Evolutionary conservation across 2,888 invertebrate species (phyloP), one percentile per base, ranked within the genome.

Genomic region (Trachelus stipa): DNA sequence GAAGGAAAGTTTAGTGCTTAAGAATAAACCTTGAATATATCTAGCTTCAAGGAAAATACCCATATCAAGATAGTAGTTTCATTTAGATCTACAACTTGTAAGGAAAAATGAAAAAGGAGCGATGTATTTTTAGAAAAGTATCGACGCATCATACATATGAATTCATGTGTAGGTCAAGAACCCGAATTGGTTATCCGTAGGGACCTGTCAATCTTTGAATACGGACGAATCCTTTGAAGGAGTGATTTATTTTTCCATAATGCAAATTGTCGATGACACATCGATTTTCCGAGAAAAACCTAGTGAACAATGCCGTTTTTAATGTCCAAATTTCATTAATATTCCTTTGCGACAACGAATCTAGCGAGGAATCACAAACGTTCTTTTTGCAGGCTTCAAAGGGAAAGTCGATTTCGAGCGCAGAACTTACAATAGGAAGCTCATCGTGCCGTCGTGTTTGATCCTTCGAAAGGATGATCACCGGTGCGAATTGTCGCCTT

Each of bases 351-450:
- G 40, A 6, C 40, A 15, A 40, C 40, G 4, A 40, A 15, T 40
- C 40, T 40, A 40, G 6, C 40, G 15, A 40, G 40, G 40, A 40
- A 6, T 40, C 40, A 15, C 40, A 40, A 6, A 40, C 15, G 40
- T 40, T 40, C 40, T 40, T 40, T 40, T 40, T 40, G 15, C 15
- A 40, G 40, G 40, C 40, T 40, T 15, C 40, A 15, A 40, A 77
- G 68, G 73, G 75, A 76, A 75, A 79, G 77, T 79, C 33, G 34
- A 76, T 73, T 81, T 76, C 76, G 12, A 69, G 3, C 6, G 30
- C 76, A 85, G 82, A 79, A 91, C 91, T 90, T 85, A 91, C 91
- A 91, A 91, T 84, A 91, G 89, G 88, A 91, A 91, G 90, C 91
- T 91, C 91, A 91, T 91, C 83, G 87, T 90, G 88, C 79, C 31